These are phyloP conservation scores for Cheirogaleus major DNA, from an alignment of 2,797 vertebrate species.

Conservation along the genomic window DNA sequence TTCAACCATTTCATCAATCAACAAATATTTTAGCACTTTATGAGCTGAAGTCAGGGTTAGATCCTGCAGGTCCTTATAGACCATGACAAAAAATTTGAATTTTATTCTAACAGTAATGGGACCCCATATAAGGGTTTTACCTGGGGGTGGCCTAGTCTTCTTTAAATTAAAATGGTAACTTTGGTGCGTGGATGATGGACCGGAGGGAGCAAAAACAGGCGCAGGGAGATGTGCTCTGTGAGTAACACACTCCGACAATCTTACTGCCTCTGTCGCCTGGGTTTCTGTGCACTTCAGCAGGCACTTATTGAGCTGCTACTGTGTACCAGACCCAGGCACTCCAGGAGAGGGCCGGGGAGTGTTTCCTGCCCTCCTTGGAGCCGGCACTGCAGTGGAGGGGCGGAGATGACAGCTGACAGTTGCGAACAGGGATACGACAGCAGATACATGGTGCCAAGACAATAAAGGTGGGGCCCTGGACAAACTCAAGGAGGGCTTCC, in stretches of 20 bases:
- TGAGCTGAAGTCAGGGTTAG: not conserved
- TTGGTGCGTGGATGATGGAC: not conserved
- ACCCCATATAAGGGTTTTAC: not conserved
- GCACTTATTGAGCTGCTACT: not conserved
- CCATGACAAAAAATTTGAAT: not conserved
- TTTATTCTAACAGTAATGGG: not conserved
- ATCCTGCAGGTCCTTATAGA: not conserved
- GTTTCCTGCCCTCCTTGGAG: not conserved
- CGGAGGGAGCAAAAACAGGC: not conserved
- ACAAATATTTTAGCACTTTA: not conserved
- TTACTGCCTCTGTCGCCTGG: not conserved
- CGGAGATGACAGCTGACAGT: not conserved
- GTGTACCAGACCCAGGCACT: not conserved
- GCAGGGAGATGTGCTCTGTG: not conserved
- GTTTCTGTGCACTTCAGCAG: not conserved
- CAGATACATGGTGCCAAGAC: not conserved
- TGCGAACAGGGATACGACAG: not conserved
- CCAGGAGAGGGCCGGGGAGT: not conserved
- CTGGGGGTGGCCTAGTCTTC: not conserved
- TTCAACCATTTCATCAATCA: not conserved
- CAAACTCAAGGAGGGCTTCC: not conserved
- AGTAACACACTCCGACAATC: not conserved
- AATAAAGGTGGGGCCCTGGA: not conserved
- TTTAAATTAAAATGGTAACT: not conserved
- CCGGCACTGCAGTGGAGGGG: not conserved